Conservation (phyloP, 1,140 invertebrate genomes). For the Pantala flavescens region DNA sequence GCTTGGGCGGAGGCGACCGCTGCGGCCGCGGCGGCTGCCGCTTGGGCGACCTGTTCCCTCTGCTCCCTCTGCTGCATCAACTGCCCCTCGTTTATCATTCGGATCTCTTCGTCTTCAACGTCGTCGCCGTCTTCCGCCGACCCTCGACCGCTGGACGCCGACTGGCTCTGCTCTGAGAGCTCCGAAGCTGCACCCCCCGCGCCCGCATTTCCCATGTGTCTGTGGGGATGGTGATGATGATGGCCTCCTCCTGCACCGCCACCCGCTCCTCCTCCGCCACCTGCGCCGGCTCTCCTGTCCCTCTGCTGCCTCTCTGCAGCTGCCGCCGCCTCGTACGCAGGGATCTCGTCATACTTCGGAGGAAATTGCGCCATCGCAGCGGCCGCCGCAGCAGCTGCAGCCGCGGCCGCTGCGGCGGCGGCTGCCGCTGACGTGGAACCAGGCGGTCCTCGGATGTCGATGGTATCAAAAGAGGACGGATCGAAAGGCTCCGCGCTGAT, state of each 20-base stretch:
- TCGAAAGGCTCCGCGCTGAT: constrained; percentile 38
- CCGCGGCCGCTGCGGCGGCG: constrained; percentile 32
- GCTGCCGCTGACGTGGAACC: constrained; percentile 38
- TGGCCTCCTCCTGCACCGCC: constrained; percentile 37
- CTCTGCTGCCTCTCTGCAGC: constrained; percentile 43
- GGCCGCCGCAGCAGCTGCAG: constrained; percentile 21
- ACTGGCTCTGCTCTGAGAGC: constrained; percentile 75
- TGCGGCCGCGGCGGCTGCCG: constrained; percentile 11
- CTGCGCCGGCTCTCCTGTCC: constrained; percentile 51
- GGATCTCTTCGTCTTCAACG: constrained; percentile 90
- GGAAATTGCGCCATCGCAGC: constrained; percentile 54
- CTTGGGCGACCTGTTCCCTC: neutral
- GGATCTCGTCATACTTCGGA: constrained; percentile 84
- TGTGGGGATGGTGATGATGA: constrained; percentile 41
- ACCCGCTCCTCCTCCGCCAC: constrained; percentile 21
- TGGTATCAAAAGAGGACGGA: constrained; percentile 76
- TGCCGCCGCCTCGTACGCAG: constrained; percentile 51
- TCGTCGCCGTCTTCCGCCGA: constrained; percentile 89
- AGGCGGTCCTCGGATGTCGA: constrained; percentile 49
- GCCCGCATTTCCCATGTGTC: constrained; percentile 48
- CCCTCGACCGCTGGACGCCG: constrained; percentile 85
- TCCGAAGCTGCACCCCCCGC: constrained; percentile 77
- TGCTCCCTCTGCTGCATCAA: constrained; percentile 37
- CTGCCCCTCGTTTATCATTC: constrained; percentile 91
- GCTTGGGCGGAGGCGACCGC: constrained; percentile 21